Conservation (phyloP, 2,888 invertebrate genomes). For the Diarsia rubi region DNA sequence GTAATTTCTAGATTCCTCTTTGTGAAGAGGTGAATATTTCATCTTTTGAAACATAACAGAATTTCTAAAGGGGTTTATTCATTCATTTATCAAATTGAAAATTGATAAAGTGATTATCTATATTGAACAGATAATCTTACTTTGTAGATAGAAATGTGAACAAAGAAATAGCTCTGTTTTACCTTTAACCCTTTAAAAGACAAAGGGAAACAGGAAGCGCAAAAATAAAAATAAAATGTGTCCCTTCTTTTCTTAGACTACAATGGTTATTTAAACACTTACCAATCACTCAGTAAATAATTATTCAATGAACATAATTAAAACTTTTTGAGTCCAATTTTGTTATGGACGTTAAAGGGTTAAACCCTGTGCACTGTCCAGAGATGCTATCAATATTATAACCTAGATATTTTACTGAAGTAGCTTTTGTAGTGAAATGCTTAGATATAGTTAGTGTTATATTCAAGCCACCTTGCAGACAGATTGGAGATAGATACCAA, state of each 20-base stretch:
- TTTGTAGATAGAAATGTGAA: too few species aligned
- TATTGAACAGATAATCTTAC: too few species aligned
- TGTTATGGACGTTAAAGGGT: too few species aligned
- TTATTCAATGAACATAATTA: too few species aligned
- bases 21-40: not conserved
- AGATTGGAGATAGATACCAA: conserved; percentile 20
- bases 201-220: too few species aligned
- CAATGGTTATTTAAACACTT: too few species aligned
- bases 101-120: not conserved
- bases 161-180: not conserved
- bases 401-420: not conserved
- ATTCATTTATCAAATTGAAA: not conserved
- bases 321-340: too few species aligned
- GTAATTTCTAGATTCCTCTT: not conserved
- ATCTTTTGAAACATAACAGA: not conserved
- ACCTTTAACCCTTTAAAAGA: not conserved
- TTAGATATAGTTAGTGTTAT: not conserved
- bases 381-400: not conserved
- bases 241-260: too few species aligned
- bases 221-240: too few species aligned
- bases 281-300: too few species aligned
- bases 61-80: not conserved
- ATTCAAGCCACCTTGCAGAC: conserved; percentile 1
- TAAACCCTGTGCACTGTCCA: not conserved
- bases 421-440: not conserved